Base-by-base conservation (phyloP, 2,888 invertebrate genomes). In the Lithophane ornitopus region DNA sequence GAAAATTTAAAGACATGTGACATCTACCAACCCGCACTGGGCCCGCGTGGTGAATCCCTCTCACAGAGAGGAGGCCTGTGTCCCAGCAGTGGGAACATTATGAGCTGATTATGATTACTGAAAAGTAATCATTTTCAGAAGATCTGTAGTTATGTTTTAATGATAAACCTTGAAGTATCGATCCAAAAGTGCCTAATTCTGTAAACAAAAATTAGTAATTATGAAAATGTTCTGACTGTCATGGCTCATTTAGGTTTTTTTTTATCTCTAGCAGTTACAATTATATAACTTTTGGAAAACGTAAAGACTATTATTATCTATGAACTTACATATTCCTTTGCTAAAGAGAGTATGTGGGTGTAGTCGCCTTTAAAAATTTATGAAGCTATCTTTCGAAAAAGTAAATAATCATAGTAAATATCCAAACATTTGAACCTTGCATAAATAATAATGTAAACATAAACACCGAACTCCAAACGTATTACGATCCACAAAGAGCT, bases 401-500 rank as follows among this genome's bases (percentile, higher is more conserved):
- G 52, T 68, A 76, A 74, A 70, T 74, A 76, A 81, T 81, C 72
- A 67, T 76, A 70, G 66, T 73, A 68, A 73, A 83, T 59, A 78
- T 56, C 73, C 78, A 88, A 83, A 85, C 62, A 74, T 85, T 74
- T 70, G 71, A 26, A 68, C 69, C 78, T 70, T 86, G 81, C 83
- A 87, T 86, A 86, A 81, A 86, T 88, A 89, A 85, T 83, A 87
- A 86, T 78, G 77, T 74, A 80, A 80, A 78, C 63, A 85, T 88
- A 89, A 89, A 78, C 73, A 78, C 82, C 56, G 70, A 76, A 61
- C 73, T 71, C 76, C 68, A 81, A 80, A 85, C 70, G 80, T 80
- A 84, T 88, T 86, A 87, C 87, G 81, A 85, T 84, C 89, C 90
- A 91, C 82, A 92, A 92, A 91, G 87, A 84, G 82, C 88, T 84